phyloP scores from a whole-genome alignment of 2,888 invertebrate species.

The Lypha dubia region DNA sequence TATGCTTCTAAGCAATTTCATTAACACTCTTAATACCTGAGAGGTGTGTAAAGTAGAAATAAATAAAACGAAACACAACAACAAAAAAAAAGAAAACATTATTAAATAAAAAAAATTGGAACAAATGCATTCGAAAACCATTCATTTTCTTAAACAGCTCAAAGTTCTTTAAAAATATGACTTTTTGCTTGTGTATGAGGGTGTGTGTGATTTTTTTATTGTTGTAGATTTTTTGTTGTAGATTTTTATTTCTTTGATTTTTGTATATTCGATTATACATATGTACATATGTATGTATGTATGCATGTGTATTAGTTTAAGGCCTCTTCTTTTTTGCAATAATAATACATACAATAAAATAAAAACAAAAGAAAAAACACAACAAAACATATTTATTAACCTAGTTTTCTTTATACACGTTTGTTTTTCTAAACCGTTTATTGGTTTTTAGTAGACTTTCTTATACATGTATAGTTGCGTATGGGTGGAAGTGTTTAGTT shows the following conservation, averaged over 20 bases:
- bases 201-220: not conserved
- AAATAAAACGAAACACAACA: not conserved
- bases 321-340: constrained; percentile 41
- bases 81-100: no score
- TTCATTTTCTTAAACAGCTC: constrained; percentile 42
- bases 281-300: not conserved
- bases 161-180: constrained; percentile 6
- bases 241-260: constrained; percentile 5
- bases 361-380: constrained; percentile 42
- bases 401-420: constrained; percentile 44
- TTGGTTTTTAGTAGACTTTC: constrained; percentile 8
- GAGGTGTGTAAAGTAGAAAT: not conserved
- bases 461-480: not conserved
- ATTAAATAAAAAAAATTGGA: not conserved
- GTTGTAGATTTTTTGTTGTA: not conserved
- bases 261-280: not conserved
- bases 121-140: constrained; percentile 53
- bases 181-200: not conserved
- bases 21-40: constrained; percentile 44
- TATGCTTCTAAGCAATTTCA: constrained; percentile 26
- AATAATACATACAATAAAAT: constrained; percentile 26
- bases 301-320: not conserved
- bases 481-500: not conserved
- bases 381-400: constrained; percentile 62
- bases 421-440: constrained; percentile 38